Base-by-base conservation (phyloP, 92 coral and sea anemone species). In the Palythoa caribaeorum region DNA sequence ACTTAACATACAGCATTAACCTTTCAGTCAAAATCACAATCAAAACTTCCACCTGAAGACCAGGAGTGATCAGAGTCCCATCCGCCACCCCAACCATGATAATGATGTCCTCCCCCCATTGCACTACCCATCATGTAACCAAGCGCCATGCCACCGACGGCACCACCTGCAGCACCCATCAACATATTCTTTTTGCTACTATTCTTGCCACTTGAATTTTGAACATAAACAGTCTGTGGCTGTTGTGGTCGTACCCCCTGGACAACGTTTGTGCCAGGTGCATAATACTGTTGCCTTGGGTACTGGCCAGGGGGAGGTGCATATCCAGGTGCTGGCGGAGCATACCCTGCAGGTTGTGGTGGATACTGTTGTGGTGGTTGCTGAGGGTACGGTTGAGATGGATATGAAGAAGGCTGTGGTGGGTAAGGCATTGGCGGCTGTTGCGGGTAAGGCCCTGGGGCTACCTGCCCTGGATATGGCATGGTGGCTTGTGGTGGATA, bases 91-190 rank as follows among this genome's bases (percentile, higher is more conserved):
- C 76, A 65, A 15, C 98, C 96, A 87, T 19, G 90, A 85, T 90
- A 93, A 87, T 88, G 87, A 9, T 44, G 50, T 44, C 50, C 99
- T 28, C 99, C 99, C 5, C 99, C 99, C 39, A 96, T 83, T 1
- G 97, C 94, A 80, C 93, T 92, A 1, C 99, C 99, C 86, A 97
- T 57, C 96, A 96, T 96, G 88, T 92, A 95, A 60, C 99, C 99
- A 93, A 97, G 89, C 20, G 98, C 96, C 12, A 96, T 94, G 51
- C 99, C 99, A 81, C 97, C 99, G 8, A 97, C 89, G 40, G 96
- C 98, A 63, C 99, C 99, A 47, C 98, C 99, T 0, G 98, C 99
- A 54, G 98, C 99, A 63, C 98, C 99, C 94, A 96, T 92, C 88
- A 97, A 6, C 94, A 87, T 88, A 52, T 90, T 80, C 54, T 89